Evolutionary conservation across 2,888 invertebrate species (phyloP), one percentile per base, ranked within the genome.

Genomic region (Caenorhabditis imperialis): DNA sequence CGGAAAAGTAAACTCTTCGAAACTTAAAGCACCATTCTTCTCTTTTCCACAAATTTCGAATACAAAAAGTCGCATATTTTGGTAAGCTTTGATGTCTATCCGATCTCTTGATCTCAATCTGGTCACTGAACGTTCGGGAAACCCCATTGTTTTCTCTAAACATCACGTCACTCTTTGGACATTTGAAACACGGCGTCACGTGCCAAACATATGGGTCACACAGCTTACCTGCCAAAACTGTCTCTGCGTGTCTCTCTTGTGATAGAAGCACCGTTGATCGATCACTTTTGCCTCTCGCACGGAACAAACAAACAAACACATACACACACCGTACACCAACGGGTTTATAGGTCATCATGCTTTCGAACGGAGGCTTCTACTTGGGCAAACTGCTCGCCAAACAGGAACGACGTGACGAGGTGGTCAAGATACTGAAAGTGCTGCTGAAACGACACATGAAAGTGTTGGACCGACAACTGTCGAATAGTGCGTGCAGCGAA

Each of bases 321-420:
- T 7, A 30, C 6, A 30, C 30, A 30, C 6, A 30, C 30, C 6
- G 30, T 30, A 38, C 27, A 60, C 22, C 35, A 61, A 40, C 18
- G 7, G 57, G 35, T 44, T 67, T 67, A 14, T 51, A 84, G 84
- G 73, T 65, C 23, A 67, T 82, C 35, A 72, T 84, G 48, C 71
- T 78, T 20, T 75, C 82, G 18, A 84, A 83, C 53, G 79, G 67
- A 22, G 79, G 77, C 18, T 80, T 78, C 67, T 78, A 81, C 62
- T 74, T 84, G 22, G 84, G 84, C 18, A 76, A 79, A 62, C 48
- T 83, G 40, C 44, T 83, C 44, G 47, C 71, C 27, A 74, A 58
- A 20, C 22, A 51, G 35, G 60, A 76, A 33, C 22, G 58, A 18
- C 18, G 70, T 23, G 60, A 63, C 10, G 78, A 78, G 12, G 70